These are phyloP conservation scores for Sebastes glaucus DNA, from an alignment of 2,797 vertebrate species.

Conservation along the genomic window DNA sequence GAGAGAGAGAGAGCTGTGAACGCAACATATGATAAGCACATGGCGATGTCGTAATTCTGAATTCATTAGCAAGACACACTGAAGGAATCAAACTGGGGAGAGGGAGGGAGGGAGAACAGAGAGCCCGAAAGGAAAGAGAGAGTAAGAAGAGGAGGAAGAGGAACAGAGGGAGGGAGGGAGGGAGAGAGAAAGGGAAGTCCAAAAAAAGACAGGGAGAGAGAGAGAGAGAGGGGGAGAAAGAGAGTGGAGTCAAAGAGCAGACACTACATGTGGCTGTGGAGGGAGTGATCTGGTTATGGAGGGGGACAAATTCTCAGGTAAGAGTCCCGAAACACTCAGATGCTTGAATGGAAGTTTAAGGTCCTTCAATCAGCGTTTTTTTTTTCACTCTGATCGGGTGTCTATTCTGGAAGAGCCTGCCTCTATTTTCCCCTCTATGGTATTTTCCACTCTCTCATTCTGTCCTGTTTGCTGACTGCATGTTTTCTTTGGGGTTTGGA, in stretches of 20 bases:
- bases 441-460: conserved; percentile 82
- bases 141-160: conserved; percentile 58
- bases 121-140: conserved; percentile 47
- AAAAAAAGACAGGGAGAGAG: conserved; percentile 69
- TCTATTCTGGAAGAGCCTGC: conserved; percentile 43
- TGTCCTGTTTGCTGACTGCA: conserved; percentile 78
- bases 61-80: conserved; percentile 80
- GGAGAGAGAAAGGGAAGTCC: conserved; percentile 77
- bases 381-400: conserved; percentile 10
- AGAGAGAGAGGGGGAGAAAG: conserved; percentile 42
- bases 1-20: conserved; percentile 31
- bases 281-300: conserved; percentile 83
- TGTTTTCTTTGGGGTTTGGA: conserved; percentile 75
- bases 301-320: conserved; percentile 88
- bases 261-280: conserved; percentile 80
- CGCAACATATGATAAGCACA: conserved; percentile 85
- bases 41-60: conserved; percentile 81
- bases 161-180: conserved; percentile 45
- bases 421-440: conserved; percentile 63
- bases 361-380: conserved; percentile 7
- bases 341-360: conserved; percentile 10
- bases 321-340: conserved; percentile 50
- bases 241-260: conserved; percentile 67
- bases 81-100: conserved; percentile 76
- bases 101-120: conserved; percentile 44